These are phyloP conservation scores for Pardalotus punctatus DNA, from an alignment of 2,113 vertebrate species.

Conservation along the genomic window DNA sequence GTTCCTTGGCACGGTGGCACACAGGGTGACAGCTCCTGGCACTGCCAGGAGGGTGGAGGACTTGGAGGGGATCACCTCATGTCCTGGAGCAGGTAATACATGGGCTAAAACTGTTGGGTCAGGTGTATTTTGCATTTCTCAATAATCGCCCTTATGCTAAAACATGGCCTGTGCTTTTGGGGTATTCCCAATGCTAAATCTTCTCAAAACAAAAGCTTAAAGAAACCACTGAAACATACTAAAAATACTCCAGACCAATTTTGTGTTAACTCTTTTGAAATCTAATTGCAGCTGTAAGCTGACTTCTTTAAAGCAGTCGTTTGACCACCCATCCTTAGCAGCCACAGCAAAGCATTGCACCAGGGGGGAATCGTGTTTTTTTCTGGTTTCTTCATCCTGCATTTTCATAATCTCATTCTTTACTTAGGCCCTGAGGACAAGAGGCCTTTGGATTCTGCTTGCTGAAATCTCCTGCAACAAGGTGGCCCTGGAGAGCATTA, in stretches of 20 bases:
- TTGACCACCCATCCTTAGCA: not conserved
- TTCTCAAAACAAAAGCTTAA: not conserved
- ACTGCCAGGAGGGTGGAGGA: not conserved
- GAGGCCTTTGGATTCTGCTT: not conserved
- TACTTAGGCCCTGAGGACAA: not conserved
- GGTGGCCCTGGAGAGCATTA: not conserved
- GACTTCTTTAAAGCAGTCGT: not conserved
- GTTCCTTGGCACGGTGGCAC: not conserved
- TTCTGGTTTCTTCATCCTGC: not conserved
- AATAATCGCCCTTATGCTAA: accelerated
- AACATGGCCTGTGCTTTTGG: not conserved
- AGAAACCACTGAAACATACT: not conserved
- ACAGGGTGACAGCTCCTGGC: not conserved
- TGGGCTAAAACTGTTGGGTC: not conserved
- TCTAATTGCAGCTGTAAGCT: not conserved
- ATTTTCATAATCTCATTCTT: not conserved
- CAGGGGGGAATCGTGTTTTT: not conserved
- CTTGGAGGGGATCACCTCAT: not conserved
- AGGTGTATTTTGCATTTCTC: not conserved
- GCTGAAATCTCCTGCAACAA: not conserved
- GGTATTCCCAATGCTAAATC: not conserved
- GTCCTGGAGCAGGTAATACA: not conserved
- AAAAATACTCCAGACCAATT: not conserved
- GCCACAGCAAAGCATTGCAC: not conserved
- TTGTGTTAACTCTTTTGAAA: not conserved